These are phyloP conservation scores for Paradisaea rubra DNA, from an alignment of 2,113 vertebrate species.

Conservation along the genomic window DNA sequence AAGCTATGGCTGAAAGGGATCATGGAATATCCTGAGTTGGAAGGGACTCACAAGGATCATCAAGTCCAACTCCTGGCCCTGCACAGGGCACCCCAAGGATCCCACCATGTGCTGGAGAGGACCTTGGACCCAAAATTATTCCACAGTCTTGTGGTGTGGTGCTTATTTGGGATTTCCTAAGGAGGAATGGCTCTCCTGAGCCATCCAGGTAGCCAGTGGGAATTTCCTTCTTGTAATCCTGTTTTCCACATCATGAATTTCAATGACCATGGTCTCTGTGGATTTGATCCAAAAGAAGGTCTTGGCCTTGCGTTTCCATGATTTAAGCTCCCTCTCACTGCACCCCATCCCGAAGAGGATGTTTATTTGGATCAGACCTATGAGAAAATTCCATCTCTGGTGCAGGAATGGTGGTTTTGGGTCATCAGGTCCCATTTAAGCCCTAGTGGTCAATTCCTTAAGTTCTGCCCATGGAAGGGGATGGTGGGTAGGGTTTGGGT, in stretches of 20 bases:
- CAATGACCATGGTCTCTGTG: neutral
- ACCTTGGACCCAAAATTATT: neutral
- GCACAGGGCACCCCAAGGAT: neutral
- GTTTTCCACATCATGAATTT: neutral
- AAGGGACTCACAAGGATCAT: neutral
- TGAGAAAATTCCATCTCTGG: neutral
- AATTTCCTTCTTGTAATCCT: neutral
- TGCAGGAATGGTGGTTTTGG: neutral
- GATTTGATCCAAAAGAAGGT: neutral
- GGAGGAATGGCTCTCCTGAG: neutral
- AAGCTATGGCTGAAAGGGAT: neutral
- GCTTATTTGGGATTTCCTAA: neutral
- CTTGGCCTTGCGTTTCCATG: neutral
- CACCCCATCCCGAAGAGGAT: neutral
- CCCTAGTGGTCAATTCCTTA: neutral
- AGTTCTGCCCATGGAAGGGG: neutral
- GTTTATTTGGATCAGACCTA: neutral
- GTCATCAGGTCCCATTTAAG: neutral
- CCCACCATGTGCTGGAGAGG: neutral
- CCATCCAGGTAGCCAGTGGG: neutral
- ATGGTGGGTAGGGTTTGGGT: neutral
- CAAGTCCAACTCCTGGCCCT: neutral
- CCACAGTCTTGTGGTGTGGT: accelerated
- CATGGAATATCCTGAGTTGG: neutral
- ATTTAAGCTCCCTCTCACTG: neutral